Evolutionary conservation across 2,888 invertebrate genomes (phyloP), one percentile per base, ranked within the genome.

Genomic region (Oligia fasciuncula): DNA sequence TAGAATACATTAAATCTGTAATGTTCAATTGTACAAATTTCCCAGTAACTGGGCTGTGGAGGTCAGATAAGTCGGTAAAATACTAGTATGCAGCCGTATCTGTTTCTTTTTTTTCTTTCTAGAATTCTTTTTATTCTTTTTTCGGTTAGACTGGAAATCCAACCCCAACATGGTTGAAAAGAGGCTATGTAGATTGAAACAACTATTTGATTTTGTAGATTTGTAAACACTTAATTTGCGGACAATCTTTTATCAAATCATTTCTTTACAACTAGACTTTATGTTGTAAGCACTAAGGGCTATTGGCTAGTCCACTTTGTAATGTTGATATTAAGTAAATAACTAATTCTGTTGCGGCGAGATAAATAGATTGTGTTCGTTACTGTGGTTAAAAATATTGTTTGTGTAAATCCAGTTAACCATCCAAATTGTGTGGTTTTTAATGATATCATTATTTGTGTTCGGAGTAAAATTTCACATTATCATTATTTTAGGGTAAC

Each of bases 371-470:
- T 72, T 46, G 0, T 62, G 62, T 63, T 49, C 14, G 54, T 57
- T 70, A 70, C 57, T 62, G 71, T 46, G 85, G 85, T 85, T 13
- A 62, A 70, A 54, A 29, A 54, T 62, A 46, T 46, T 71, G 51
- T 72, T 71, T 67, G 29, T 67, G 66, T 66, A 70, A 84, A 79
- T 65, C 40, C 65, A 17, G 60, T 14, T 19, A 29, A 23, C 66
- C 17, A 14, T 4, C 4, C 43, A 23, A 84, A 79, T 79, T 60
- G 60, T 85, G 85, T 19, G 81, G 81, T 71, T 85, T 85, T 66
- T 66, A 65, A 79, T 79, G 4, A 54, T n/a, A 68, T 69, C 23
- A 79, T 43, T 63, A 60, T 85, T 85, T 54, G 9, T 54, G 23
- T 67, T 66, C 19, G 13, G 40, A 80, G 57, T 71, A 17, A 85